phyloP scores from a whole-genome alignment of 2,888 invertebrate species.

The Molorchus minor region DNA sequence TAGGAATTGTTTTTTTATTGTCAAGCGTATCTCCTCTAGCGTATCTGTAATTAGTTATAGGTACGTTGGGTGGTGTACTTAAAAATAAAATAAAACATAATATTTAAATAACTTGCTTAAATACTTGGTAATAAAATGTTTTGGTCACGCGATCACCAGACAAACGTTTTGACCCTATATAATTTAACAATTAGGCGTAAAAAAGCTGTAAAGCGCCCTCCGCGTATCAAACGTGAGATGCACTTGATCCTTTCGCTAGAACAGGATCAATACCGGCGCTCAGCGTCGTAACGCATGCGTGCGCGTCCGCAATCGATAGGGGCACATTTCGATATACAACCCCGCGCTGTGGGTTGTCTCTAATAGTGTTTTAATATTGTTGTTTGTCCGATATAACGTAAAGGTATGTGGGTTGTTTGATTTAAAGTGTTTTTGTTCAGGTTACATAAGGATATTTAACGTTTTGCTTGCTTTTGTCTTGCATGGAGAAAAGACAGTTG shows the following conservation, averaged over 20 bases:
- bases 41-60: no score
- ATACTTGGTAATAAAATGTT: no score
- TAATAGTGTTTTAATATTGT: constrained; percentile 41
- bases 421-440: constrained; percentile 12
- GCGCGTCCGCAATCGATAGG: constrained; percentile 50
- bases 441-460: background rate
- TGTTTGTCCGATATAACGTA: constrained; percentile 36
- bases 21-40: no score
- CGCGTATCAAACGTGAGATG: constrained; percentile 31
- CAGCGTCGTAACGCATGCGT: constrained; percentile 56
- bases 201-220: constrained; percentile 16
- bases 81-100: no score
- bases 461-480: constrained; percentile 2
- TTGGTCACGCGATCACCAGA: no score
- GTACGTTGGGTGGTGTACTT: no score
- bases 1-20: no score
- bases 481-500: background rate
- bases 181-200: background rate
- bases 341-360: constrained; percentile 50
- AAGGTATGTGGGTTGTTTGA: constrained; percentile 37
- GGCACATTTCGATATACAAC: constrained; percentile 50
- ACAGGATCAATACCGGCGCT: constrained; percentile 50
- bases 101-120: no score
- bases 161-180: no score
- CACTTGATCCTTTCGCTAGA: constrained; percentile 27